Evolutionary conservation across 2,797 vertebrate species (phyloP).

Genomic region (Cyclura pinguis): DNA sequence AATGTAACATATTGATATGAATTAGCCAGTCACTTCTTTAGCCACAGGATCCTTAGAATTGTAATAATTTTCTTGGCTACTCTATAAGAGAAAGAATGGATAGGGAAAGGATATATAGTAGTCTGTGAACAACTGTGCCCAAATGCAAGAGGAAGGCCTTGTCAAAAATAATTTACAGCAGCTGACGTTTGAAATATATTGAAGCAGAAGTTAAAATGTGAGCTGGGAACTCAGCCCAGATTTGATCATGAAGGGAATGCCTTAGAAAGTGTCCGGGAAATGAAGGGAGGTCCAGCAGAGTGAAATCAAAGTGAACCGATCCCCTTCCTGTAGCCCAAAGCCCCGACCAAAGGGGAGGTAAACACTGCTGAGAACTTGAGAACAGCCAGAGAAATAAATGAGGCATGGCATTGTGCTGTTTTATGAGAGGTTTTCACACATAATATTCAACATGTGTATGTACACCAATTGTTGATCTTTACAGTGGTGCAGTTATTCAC

Average conservation of each 20-base stretch:
- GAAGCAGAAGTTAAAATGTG: slow-evolving; percentile 72
- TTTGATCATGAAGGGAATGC: slow-evolving; percentile 62
- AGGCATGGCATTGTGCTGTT: not conserved
- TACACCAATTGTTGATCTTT: too few species aligned
- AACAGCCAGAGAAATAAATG: slow-evolving; percentile 58
- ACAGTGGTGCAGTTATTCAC: too few species aligned
- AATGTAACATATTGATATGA: slow-evolving; percentile 9
- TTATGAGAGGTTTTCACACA: not conserved
- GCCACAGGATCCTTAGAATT: not conserved
- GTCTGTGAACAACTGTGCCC: slow-evolving; percentile 53
- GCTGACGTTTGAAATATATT: slow-evolving; percentile 67
- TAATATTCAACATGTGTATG: too few species aligned
- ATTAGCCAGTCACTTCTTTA: not conserved
- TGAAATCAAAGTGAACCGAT: slow-evolving; percentile 57
- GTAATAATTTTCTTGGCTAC: slow-evolving; percentile 34
- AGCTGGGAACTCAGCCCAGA: slow-evolving; percentile 68
- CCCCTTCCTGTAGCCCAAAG: slow-evolving; percentile 24
- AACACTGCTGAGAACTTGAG: slow-evolving; percentile 32
- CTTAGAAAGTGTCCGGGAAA: slow-evolving; percentile 69
- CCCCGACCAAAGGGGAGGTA: slow-evolving; percentile 44
- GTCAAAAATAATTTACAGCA: slow-evolving; percentile 69
- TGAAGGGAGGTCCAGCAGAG: slow-evolving; percentile 66
- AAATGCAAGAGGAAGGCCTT: slow-evolving; percentile 48
- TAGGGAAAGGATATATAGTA: slow-evolving; percentile 19
- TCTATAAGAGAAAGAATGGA: slow-evolving; percentile 1